Base-by-base conservation (phyloP, 2,113 vertebrate species). In the Eublepharis macularius region DNA sequence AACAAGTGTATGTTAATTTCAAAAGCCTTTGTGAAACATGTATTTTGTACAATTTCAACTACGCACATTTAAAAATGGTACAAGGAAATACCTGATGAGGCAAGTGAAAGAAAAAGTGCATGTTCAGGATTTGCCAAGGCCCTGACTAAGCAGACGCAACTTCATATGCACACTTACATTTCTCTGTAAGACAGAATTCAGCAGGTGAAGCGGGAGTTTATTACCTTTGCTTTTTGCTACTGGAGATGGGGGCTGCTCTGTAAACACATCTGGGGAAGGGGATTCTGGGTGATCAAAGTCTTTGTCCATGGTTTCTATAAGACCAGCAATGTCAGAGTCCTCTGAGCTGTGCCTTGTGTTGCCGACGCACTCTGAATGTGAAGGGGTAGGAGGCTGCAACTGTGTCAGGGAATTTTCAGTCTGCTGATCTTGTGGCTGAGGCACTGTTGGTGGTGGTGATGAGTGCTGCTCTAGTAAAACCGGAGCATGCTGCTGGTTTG, bases 221-320 rank as follows among this genome's bases (percentile, higher is more conserved):
- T 93, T 97, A 99, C 98, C 98, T 98, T 98, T 99, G 95, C 88
- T 97, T 94, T 98, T 98, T 84, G 95, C 89, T 76, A 97, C 83
- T 74, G 97, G 97, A 65, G 97, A 98, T 75, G 97, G 94, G 54
- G 95, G 97, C 82, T 97, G 97, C 88, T 99, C 98, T 95, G 96
- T 97, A 93, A 97, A 96, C 83, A 97, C 94, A 51, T 98, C 97
- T 86, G 96, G 94, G 82, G 95, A 87, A 45, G 96, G 95, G 91
- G 96, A 94, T 83, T 98, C 98, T 9, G 97, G 98, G 84, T 98
- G 97, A 85, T 99, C 98, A 63, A 98, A 97, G 95, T 99, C 99
- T 90, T 97, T 98, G 94, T 99, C 99, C 98, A 99, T 99, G 90
- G 97, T 97, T 94, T 98, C 98, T 93, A 98, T 94, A 77, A 99